Conservation (phyloP, 2,797 vertebrate genomes). For the Lagorchestes hirsutus region DNA sequence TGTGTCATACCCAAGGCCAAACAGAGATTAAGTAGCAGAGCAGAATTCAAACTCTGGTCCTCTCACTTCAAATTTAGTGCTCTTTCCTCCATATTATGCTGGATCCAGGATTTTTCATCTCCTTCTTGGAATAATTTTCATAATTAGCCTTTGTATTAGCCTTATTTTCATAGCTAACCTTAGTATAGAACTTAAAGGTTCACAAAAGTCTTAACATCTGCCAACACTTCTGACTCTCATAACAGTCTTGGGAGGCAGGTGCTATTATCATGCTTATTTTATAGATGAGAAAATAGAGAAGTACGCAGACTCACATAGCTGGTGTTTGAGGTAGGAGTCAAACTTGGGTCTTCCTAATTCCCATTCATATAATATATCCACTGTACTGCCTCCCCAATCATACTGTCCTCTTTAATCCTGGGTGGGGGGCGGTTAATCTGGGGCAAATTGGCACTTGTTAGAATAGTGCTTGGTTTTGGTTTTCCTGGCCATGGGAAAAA, state of each 20-base stretch:
- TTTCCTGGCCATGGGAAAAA: neutral
- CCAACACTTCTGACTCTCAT: neutral
- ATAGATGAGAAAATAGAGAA: neutral
- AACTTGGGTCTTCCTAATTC: neutral
- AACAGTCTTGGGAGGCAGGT: neutral
- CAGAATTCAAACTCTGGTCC: neutral
- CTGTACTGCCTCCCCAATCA: neutral
- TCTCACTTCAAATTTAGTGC: neutral
- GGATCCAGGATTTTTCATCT: neutral
- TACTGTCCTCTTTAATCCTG: neutral
- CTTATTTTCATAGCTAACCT: neutral
- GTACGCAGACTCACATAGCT: neutral
- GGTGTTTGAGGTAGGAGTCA: neutral
- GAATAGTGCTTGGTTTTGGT: neutral
- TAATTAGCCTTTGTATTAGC: neutral
- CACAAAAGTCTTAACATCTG: neutral
- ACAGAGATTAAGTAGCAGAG: neutral
- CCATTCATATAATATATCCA: neutral
- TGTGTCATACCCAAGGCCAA: neutral
- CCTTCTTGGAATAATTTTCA: neutral
- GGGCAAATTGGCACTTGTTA: neutral
- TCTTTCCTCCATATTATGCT: neutral
- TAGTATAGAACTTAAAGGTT: neutral
- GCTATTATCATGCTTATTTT: neutral
- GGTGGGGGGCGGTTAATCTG: neutral